Evolutionary conservation across 2,797 vertebrate genomes (phyloP).

Genomic region (Sparidentex hasta): DNA sequence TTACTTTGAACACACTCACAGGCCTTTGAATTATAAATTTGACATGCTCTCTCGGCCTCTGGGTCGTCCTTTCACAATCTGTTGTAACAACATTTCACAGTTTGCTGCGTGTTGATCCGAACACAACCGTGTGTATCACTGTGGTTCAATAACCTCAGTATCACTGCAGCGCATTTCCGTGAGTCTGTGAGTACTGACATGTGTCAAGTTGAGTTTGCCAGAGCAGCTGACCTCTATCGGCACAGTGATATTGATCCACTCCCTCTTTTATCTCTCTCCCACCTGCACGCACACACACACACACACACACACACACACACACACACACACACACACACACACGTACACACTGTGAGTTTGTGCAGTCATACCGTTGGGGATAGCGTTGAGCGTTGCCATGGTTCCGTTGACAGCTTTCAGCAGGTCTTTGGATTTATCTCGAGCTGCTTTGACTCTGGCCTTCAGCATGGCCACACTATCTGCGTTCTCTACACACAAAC

Average conservation of each 20-base stretch:
- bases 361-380: conserved; percentile 90
- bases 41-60: conserved; percentile 23
- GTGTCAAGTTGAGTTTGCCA: conserved; percentile 70
- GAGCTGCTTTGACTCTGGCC: conserved; percentile 88
- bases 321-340: conserved; percentile 8
- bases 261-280: conserved; percentile 44
- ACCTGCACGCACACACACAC: background rate
- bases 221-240: conserved; percentile 65
- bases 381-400: conserved; percentile 88
- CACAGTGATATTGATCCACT: conserved; percentile 64
- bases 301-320: too few relatives aligned
- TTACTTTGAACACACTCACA: conserved; percentile 16
- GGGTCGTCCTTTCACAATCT: conserved; percentile 16
- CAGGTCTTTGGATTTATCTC: conserved; percentile 89
- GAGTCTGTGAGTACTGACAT: conserved; percentile 56
- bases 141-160: conserved; percentile 16
- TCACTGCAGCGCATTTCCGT: conserved; percentile 26
- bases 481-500: conserved; percentile 84
- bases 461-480: conserved; percentile 85
- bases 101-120: conserved; percentile 20
- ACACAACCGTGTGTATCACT: conserved; percentile 1
- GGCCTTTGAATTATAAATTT: conserved; percentile 12
- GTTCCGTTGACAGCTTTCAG: conserved; percentile 91
- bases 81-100: conserved; percentile 4
- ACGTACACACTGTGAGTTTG: conserved; percentile 7